phyloP scores from a whole-genome alignment of 53 echinoderm and acorn worm species.

The Crossaster papposus region DNA sequence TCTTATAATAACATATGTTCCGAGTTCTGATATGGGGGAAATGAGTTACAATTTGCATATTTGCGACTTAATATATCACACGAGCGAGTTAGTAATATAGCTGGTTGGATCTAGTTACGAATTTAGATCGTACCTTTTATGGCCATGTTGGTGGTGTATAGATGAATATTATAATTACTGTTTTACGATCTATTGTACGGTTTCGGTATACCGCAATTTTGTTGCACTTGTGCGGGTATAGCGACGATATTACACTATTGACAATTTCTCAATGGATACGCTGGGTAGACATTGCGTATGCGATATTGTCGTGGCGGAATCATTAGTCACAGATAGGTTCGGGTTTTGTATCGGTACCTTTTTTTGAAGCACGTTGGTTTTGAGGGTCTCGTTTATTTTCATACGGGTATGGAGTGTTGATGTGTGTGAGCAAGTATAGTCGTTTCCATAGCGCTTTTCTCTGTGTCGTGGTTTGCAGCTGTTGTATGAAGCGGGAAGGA shows the following conservation, averaged over 20 bases:
- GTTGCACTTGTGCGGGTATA: conserved; percentile 21
- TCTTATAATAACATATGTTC: too few species aligned
- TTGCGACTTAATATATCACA: too few species aligned
- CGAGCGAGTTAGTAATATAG: too few species aligned
- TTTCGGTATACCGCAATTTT: not conserved
- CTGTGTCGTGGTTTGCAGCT: not conserved
- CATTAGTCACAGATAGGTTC: not conserved
- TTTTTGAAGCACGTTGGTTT: not conserved
- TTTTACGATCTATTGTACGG: not conserved
- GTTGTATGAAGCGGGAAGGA: not conserved
- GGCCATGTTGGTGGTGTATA: not conserved
- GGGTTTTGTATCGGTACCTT: not conserved
- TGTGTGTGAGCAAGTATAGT: not conserved
- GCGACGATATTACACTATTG: not conserved
- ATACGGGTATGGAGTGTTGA: not conserved
- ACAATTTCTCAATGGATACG: not conserved
- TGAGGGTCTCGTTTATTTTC: not conserved
- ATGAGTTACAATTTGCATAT: too few species aligned
- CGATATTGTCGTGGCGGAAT: not conserved
- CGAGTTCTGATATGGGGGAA: too few species aligned
- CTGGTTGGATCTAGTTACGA: too few species aligned
- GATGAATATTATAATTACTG: not conserved
- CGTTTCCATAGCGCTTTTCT: not conserved
- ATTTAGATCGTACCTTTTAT: not conserved
- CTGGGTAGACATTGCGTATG: not conserved